phyloP scores from a whole-genome alignment of 30 jellyfish, hydroid and myxozoan species.

The Nemopilema nomurai region DNA sequence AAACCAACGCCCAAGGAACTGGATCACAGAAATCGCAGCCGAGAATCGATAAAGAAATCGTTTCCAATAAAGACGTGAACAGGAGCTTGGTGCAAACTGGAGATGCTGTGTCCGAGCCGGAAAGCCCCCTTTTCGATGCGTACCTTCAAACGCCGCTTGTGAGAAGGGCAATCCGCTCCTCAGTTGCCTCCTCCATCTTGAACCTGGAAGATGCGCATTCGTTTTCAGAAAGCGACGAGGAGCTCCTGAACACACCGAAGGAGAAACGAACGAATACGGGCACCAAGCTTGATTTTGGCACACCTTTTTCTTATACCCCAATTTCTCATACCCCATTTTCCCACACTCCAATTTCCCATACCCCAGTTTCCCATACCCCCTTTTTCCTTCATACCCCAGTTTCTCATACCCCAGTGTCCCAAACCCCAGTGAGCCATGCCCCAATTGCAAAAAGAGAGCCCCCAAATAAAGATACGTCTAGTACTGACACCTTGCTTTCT shows the following conservation, averaged over 20 bases:
- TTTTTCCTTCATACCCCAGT: no score
- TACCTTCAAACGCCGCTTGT: constrained; percentile 17
- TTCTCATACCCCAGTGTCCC: no score
- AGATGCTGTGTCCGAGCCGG: background rate
- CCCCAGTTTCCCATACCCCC: no score
- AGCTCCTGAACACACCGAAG: background rate
- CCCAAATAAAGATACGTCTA: background rate
- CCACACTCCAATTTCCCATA: no score
- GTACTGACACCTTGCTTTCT: background rate
- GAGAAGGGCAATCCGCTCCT: constrained; percentile 11
- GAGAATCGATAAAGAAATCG: background rate
- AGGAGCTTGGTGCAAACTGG: no score
- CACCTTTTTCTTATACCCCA: background rate
- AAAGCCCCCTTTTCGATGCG: constrained; percentile 25
- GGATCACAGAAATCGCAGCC: background rate
- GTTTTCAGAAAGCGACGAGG: background rate
- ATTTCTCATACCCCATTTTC: no score
- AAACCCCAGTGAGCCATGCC: no score
- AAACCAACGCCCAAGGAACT: background rate
- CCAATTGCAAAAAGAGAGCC: no score
- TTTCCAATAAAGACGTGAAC: no score
- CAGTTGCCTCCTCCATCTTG: constrained; percentile 10
- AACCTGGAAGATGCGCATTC: background rate
- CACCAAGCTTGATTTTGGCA: background rate
- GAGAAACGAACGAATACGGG: background rate